phyloP scores from a whole-genome alignment of 1,140 invertebrate species.

The Hylyphantes graminicola region DNA sequence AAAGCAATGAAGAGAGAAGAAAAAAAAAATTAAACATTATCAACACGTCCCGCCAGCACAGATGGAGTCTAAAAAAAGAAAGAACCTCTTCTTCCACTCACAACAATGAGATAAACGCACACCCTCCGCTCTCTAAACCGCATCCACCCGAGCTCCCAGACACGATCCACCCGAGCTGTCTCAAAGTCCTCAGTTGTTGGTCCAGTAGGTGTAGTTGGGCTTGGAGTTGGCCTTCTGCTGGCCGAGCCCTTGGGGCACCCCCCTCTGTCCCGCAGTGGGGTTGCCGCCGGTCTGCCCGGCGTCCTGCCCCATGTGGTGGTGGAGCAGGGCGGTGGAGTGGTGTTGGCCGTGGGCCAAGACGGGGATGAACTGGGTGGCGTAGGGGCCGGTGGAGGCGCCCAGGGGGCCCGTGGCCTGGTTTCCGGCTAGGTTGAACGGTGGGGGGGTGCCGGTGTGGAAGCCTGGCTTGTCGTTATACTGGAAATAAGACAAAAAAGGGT shows the following conservation, averaged over 20 bases:
- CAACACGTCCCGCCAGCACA: conserved; percentile 46
- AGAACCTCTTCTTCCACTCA: conserved; percentile 1
- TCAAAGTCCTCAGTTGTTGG: conserved; percentile 43
- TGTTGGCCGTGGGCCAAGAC: conserved; percentile 76
- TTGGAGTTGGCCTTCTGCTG: conserved; percentile 51
- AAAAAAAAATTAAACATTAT: conserved; percentile 18
- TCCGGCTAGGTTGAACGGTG: conserved; percentile 80
- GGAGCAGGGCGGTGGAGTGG: conserved; percentile 78
- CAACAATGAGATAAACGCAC: conserved; percentile 42
- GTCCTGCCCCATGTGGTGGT: conserved; percentile 78
- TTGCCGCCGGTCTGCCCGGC: conserved; percentile 50
- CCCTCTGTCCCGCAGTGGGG: conserved; percentile 37
- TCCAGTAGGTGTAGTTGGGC: conserved; percentile 58
- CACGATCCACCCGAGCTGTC: conserved; percentile 19
- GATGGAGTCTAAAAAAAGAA: conserved; percentile 45
- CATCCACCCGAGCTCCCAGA: conserved; percentile 13
- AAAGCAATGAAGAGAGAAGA: conserved; percentile 12
- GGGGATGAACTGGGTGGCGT: conserved; percentile 74
- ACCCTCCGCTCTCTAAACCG: conserved; percentile 23
- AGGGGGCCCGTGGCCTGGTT: conserved; percentile 78
- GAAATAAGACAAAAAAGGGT: conserved; percentile 33
- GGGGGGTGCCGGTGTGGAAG: conserved; percentile 85
- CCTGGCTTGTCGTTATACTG: conserved; percentile 87
- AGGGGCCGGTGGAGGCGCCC: conserved; percentile 75
- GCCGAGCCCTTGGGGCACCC: conserved; percentile 54